Evolutionary conservation across 2,797 vertebrate species (phyloP), one percentile per base, ranked within the genome.

Genomic region (Pelodytes ibericus): DNA sequence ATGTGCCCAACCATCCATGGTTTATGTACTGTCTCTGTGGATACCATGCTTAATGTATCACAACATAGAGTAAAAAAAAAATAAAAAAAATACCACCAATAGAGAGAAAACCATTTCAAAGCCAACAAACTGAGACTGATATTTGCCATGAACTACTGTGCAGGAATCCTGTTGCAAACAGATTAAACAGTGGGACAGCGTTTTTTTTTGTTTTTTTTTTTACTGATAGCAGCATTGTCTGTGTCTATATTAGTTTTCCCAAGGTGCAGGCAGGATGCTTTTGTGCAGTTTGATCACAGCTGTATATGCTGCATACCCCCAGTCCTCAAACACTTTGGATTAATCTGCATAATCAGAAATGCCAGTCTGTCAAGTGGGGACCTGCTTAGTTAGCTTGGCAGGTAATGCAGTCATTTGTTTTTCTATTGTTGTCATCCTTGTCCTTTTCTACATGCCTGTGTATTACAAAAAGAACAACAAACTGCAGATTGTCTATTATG

Each of bases 171-270:
- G 71, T 7, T 79, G 39, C 69, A 84, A 75, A 68, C 31, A 64
- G 51, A 72, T 75, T 77, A 60, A 85, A 9, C 82, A 86, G 80
- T 83, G 80, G 81, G 83, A 29, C 36, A 80, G 66, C 77, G 47
- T 7, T 63, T n/a, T n/a, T n/a, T n/a, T n/a, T n/a, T n/a, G n/a
- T n/a, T n/a, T n/a, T n/a, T n/a, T n/a, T n/a, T n/a, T 81, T 71
- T 25, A 9, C 53, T 51, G 70, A 30, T 39, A 65, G 53, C 13
- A 26, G 44, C 77, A 58, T 3, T 81, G 57, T 62, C 73, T 71
- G 68, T 81, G 73, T 44, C 5, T 18, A 31, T 68, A n/a, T 80
- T 76, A 15, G 47, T 80, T 82, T 72, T 77, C 80, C 61, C 29
- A 29, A 58, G 74, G 56, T 51, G 4, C 0, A 29, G 7, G 74